phyloP scores from a whole-genome alignment of 2,888 invertebrate species.

The Agrochola lychnidis region DNA sequence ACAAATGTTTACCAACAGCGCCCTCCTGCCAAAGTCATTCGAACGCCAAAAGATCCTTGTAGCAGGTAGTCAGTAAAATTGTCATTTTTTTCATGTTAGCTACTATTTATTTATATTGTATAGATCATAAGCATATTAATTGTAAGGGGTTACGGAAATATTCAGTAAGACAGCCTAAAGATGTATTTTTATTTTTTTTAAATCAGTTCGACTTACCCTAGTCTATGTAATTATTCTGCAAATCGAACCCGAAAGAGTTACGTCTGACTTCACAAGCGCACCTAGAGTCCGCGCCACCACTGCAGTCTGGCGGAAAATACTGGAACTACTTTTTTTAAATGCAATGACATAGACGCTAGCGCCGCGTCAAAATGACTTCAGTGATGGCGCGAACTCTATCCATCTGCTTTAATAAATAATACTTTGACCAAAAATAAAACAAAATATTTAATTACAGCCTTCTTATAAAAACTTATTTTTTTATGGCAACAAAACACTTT shows the following conservation, averaged over 20 bases:
- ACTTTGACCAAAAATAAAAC: background rate
- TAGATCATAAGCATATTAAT: constrained; percentile 14
- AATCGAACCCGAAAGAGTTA: background rate
- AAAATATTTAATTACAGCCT: background rate
- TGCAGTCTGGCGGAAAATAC: no score
- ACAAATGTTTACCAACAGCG: background rate
- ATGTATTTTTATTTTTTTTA: constrained; percentile 39
- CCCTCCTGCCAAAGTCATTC: background rate
- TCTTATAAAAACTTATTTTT: background rate
- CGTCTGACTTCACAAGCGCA: background rate
- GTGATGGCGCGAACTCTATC: no score
- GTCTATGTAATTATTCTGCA: background rate
- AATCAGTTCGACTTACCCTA: background rate
- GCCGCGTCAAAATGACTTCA: no score
- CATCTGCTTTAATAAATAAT: background rate
- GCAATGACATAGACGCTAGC: no score
- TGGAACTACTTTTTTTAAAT: no score
- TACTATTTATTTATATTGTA: constrained; percentile 25
- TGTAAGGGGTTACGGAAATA: constrained; percentile 39
- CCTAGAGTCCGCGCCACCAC: no score
- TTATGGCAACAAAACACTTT: no score
- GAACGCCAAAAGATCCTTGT: background rate
- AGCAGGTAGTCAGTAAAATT: background rate
- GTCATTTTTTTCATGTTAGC: background rate
- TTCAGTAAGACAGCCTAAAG: background rate